Evolutionary conservation across 2,797 vertebrate species (phyloP).

Genomic region (Triplophysa bombifrons): DNA sequence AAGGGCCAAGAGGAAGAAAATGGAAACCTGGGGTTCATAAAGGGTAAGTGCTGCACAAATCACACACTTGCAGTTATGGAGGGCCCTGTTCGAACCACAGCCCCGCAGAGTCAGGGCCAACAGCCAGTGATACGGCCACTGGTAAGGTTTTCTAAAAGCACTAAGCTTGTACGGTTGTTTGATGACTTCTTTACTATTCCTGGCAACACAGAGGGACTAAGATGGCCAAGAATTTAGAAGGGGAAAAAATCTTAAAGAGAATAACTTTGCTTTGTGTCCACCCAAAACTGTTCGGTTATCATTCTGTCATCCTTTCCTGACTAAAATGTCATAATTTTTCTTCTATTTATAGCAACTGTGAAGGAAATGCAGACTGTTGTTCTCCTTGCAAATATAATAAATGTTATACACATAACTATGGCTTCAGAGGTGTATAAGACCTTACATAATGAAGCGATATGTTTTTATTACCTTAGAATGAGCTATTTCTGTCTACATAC

Average conservation of each 20-base stretch:
- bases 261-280: not conserved
- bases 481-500: no score
- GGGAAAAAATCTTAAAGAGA: not conserved
- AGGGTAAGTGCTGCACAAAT: slow-evolving; percentile 53
- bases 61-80: slow-evolving; percentile 59
- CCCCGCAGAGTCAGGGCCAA: not conserved
- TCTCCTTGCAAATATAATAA: not conserved
- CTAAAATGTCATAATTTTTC: no score
- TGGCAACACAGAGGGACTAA: not conserved
- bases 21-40: slow-evolving; percentile 64
- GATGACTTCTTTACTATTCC: not conserved
- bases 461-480: no score
- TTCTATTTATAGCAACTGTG: not conserved
- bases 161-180: not conserved
- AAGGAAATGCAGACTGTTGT: not conserved
- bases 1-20: slow-evolving; percentile 54
- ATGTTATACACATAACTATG: no score
- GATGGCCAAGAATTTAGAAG: not conserved
- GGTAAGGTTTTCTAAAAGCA: not conserved
- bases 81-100: slow-evolving; percentile 51
- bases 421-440: no score
- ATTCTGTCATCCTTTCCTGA: not conserved
- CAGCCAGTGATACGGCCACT: slow-evolving; percentile 5
- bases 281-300: not conserved
- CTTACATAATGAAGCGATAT: no score